Percentiles rank a stretch among this genome's conserved stretches.
These are phyloP conservation scores for Garrulus glandarius DNA, from an alignment of 2,797 vertebrate species.

Conservation along the genomic window DNA sequence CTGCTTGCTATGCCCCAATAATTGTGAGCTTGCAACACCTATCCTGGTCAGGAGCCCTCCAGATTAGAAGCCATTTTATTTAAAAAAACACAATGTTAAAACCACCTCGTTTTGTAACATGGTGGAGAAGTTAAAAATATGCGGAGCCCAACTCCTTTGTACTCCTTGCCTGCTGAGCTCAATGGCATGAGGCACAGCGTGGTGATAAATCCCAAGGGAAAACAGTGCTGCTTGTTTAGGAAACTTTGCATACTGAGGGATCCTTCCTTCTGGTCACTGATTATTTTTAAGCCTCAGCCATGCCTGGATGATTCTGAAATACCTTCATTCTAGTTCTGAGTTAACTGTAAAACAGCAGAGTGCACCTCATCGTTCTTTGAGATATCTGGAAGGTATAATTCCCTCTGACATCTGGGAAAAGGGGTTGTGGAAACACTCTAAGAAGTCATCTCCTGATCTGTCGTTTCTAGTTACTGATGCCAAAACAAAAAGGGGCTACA, in stretches of 20 bases:
- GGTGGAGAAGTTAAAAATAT: not conserved
- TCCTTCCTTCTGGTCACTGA: not conserved
- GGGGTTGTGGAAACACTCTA: not conserved
- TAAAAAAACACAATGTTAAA: not conserved
- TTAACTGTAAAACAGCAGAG: not conserved
- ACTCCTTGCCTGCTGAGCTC: not conserved
- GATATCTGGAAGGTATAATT: not conserved
- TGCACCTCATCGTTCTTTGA: not conserved
- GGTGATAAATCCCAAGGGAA: not conserved
- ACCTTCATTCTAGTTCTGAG: not conserved
- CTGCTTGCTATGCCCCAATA: conserved; percentile 11
- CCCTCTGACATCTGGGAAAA: not conserved
- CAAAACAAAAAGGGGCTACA: not conserved
- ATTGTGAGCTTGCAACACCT: not conserved
- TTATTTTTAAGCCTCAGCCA: not conserved
- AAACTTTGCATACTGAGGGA: not conserved
- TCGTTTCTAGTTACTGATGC: not conserved
- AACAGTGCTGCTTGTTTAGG: not conserved
- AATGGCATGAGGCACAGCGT: accelerated
- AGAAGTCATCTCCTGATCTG: not conserved
- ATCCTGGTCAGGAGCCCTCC: not conserved
- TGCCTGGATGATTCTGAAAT: not conserved
- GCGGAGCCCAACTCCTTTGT: not conserved
- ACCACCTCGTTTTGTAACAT: accelerated
- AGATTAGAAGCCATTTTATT: not conserved